Evolutionary conservation across 2,888 invertebrate genomes (phyloP), one percentile per base, ranked within the genome.

Genomic region (Eulithis testata): DNA sequence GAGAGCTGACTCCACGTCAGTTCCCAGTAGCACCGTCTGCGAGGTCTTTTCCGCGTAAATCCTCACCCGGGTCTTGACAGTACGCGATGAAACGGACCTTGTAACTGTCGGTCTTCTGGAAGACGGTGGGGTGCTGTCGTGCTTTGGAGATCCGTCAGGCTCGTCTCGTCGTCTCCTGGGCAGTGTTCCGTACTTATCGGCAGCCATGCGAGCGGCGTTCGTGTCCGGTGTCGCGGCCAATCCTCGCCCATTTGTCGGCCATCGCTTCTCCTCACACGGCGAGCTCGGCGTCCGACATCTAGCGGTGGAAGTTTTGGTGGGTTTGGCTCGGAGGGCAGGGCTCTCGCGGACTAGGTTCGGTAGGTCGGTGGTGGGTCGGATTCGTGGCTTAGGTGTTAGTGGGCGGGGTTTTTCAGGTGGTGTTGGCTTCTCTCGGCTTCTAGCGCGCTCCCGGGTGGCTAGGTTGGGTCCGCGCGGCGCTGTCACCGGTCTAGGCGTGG

Each of bases 41-140:
- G 95, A 94, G 55, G 95, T 94, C 44, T 94, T 96, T 86, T 97
- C 97, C 73, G 97, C 97, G 83, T 96, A 97, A 72, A 97, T 97
- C 78, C 95, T 94, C 0, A 96, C 91, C 37, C 91, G 84, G 6
- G 88, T 83, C 74, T 90, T 90, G 12, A 86, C 84, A 2, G 89
- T 81, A 11, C 92, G 85, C 7, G 92, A 88, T 0, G 92, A 91
- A 36, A 80, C 78, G 0, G 93, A 91, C 1, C 92, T 84, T 4
- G 88, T 80, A 36, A 93, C 82, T 3, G 92, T 88, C 0, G 92
- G 90, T 7, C 92, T 81, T 55, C 90, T 82, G 5, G 90, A 84
- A 0, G 85, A 66, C 1, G 90, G 89, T 14, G 91, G 89, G 6
- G 87, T 85, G 50, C 73, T 81, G 65, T 88, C 88, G 74, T 91